A percentile compares a stretch with the other conserved stretches of the same genome.
phyloP scores from a whole-genome alignment of 2,888 invertebrate genomes.

The Nomada goodeniana region DNA sequence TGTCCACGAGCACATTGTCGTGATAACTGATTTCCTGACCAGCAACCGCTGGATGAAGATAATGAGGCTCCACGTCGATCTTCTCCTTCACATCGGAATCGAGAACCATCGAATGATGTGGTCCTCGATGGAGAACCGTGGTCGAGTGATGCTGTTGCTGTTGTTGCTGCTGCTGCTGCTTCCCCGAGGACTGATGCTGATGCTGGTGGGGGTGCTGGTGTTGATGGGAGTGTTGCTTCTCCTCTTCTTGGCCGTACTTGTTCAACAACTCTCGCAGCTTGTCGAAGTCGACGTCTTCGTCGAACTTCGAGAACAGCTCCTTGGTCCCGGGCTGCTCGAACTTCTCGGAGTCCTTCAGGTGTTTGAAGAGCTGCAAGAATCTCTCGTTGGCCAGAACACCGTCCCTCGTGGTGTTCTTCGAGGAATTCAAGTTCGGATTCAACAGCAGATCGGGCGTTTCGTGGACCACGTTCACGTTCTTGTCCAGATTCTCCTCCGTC shows the following conservation, averaged over 20 bases:
- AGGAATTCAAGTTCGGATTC: constrained; percentile 78
- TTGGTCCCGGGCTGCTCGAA: constrained; percentile 79
- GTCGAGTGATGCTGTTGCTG: constrained; percentile 75
- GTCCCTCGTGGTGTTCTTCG: constrained; percentile 82
- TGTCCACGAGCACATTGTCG: constrained; percentile 80
- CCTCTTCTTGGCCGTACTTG: constrained; percentile 73
- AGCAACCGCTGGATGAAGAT: constrained; percentile 87
- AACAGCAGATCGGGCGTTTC: constrained; percentile 83
- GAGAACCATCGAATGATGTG: constrained; percentile 86
- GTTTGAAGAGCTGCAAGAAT: constrained; percentile 84
- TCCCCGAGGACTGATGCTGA: constrained; percentile 74
- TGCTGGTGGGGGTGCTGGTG: constrained; percentile 80
- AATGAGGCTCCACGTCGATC: constrained; percentile 87
- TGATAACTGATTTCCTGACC: constrained; percentile 87
- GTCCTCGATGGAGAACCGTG: constrained; percentile 85
- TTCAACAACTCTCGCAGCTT: constrained; percentile 77
- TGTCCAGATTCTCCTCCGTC: constrained; percentile 78
- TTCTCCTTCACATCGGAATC: constrained; percentile 85
- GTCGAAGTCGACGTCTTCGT: constrained; percentile 76
- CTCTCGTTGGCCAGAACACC: constrained; percentile 84
- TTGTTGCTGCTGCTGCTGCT: constrained; percentile 74
- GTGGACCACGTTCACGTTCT: constrained; percentile 77
- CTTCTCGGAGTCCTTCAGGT: constrained; percentile 76
- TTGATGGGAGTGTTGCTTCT: constrained; percentile 77
- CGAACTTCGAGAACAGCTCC: constrained; percentile 77